These are phyloP conservation scores for Misgurnus mizolepis DNA, from an alignment of 2,113 vertebrate genomes.

Conservation along the genomic window DNA sequence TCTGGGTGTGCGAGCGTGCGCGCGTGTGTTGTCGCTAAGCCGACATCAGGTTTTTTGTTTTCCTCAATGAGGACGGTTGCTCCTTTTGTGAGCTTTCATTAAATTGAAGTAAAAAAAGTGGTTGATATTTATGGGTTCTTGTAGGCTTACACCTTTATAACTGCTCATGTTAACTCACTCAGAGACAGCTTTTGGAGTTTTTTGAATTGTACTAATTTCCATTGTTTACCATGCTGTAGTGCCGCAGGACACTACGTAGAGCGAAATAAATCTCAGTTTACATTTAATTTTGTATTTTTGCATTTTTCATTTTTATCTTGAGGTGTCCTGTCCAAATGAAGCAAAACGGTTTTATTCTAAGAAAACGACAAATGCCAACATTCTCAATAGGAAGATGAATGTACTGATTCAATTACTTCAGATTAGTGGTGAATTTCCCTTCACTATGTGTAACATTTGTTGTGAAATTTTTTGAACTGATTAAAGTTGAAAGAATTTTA, in stretches of 20 bases:
- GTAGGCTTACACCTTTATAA: slow-evolving; percentile 98
- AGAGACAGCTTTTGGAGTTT: slow-evolving; percentile 82
- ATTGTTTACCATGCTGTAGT: slow-evolving; percentile 99
- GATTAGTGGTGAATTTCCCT: slow-evolving; percentile 67
- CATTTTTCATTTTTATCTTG: slow-evolving; percentile 68
- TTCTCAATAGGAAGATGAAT: slow-evolving; percentile 72
- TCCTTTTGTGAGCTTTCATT: slow-evolving; percentile 98
- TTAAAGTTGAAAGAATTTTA: slow-evolving; percentile 81
- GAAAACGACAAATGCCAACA: slow-evolving; percentile 63
- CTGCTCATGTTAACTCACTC: slow-evolving; percentile 88
- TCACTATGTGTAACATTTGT: slow-evolving; percentile 77
- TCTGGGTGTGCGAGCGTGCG: slow-evolving; percentile 74
- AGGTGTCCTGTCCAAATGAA: slow-evolving; percentile 69
- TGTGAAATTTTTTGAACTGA: slow-evolving; percentile 81
- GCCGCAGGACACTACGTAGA: slow-evolving; percentile 97
- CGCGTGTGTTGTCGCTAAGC: slow-evolving; percentile 93
- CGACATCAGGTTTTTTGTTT: slow-evolving; percentile 99
- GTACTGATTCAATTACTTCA: slow-evolving; percentile 73
- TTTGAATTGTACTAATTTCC: slow-evolving; percentile 95
- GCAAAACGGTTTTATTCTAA: slow-evolving; percentile 62
- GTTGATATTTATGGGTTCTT: slow-evolving; percentile 99
- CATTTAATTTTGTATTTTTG: slow-evolving; percentile 87
- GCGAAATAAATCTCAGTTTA: slow-evolving; percentile 98
- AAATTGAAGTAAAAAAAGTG: slow-evolving; percentile 89
- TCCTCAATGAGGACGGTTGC: slow-evolving; percentile 99